phyloP scores from a whole-genome alignment of 35 echinoderm and acorn worm species.

The Amphiura filiformis region DNA sequence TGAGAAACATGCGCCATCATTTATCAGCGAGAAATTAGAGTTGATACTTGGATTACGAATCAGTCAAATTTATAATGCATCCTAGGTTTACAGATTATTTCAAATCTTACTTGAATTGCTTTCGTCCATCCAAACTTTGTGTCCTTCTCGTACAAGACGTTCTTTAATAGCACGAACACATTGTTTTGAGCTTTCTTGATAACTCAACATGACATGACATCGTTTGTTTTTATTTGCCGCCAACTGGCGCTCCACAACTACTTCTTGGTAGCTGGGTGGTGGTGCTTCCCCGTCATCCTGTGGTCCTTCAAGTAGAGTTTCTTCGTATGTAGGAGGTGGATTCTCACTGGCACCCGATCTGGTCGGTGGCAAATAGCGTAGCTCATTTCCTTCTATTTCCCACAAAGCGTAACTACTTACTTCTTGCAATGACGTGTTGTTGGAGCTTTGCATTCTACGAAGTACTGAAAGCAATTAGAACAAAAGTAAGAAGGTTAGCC shows the following conservation, averaged over 20 bases:
- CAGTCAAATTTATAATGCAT: too few relatives aligned
- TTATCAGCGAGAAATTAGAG: too few relatives aligned
- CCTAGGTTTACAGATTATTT: too few relatives aligned
- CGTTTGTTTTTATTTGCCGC: too few relatives aligned
- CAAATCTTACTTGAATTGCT: not conserved
- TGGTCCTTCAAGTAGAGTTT: not conserved
- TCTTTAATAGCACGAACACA: not conserved
- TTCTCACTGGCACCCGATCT: not conserved
- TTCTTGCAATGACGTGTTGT: not conserved
- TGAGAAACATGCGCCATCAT: too few relatives aligned
- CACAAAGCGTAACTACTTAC: not conserved
- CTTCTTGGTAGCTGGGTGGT: not conserved
- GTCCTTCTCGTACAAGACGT: not conserved
- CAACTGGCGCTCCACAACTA: not conserved
- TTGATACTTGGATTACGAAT: too few relatives aligned
- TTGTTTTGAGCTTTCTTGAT: too few relatives aligned
- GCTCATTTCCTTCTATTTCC: not conserved
- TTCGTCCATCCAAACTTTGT: not conserved
- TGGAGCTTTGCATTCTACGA: not conserved
- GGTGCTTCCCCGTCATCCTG: not conserved
- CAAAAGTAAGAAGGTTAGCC: too few relatives aligned
- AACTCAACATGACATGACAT: too few relatives aligned
- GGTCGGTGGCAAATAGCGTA: not conserved
- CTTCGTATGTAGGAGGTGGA: not conserved
- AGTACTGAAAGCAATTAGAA: not conserved